These are phyloP conservation scores for Uria aalge DNA, from an alignment of 2,113 vertebrate species.

Conservation along the genomic window DNA sequence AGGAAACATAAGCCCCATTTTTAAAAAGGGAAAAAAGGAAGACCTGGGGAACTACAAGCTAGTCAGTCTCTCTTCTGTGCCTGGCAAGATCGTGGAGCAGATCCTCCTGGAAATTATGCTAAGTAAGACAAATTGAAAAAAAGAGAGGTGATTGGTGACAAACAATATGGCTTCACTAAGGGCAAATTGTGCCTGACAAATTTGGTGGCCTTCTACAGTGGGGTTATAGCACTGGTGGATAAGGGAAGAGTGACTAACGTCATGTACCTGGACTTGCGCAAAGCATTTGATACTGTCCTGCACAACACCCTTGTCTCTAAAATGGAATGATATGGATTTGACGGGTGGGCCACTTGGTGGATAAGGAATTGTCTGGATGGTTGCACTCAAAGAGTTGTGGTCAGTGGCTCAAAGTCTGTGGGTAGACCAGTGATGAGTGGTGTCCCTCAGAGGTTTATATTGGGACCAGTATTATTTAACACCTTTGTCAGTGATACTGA, in stretches of 20 bases:
- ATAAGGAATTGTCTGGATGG: neutral
- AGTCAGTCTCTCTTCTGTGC: neutral
- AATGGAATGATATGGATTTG: neutral
- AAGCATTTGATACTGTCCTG: neutral
- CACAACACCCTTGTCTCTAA: neutral
- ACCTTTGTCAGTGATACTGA: neutral
- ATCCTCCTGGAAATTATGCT: neutral
- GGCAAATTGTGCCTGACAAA: neutral
- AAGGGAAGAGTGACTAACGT: neutral
- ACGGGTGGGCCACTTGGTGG: rapidly evolving
- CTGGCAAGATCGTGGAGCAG: neutral
- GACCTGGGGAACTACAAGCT: neutral
- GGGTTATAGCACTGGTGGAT: neutral
- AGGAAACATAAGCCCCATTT: neutral
- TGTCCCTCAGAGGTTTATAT: neutral
- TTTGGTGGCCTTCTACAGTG: neutral
- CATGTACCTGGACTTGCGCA: neutral
- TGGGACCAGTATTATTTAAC: neutral
- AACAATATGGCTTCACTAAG: neutral
- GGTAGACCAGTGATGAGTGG: neutral
- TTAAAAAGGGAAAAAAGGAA: neutral
- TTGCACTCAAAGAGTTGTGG: neutral
- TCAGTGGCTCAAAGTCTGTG: neutral
- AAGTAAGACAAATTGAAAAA: neutral
- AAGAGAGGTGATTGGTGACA: neutral